phyloP scores from a whole-genome alignment of 2,888 invertebrate genomes.

The Euzetes globulus region DNA sequence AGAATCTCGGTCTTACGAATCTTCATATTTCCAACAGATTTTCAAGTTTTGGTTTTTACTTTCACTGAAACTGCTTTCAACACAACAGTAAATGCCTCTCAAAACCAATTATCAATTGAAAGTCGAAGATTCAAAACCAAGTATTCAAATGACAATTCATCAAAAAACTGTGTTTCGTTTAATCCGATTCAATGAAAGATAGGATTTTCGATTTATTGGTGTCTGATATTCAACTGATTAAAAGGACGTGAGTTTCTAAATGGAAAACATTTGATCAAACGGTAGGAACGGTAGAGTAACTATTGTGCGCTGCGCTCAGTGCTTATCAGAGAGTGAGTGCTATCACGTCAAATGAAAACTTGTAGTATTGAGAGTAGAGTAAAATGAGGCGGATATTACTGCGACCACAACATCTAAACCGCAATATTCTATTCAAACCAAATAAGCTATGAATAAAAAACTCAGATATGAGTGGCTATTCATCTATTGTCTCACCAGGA shows the following conservation, averaged over 20 bases:
- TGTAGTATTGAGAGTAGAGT: background rate
- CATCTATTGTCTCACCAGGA: no score
- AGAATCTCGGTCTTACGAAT: slow-evolving; percentile 17
- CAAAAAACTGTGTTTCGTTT: no score
- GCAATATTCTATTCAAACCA: background rate
- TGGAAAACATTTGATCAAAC: background rate
- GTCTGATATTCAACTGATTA: background rate
- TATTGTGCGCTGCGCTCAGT: slow-evolving; percentile 1
- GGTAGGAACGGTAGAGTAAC: background rate
- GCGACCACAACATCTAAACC: background rate
- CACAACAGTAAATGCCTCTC: background rate
- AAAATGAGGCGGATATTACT: slow-evolving; percentile 1
- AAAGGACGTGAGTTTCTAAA: background rate
- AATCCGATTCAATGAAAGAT: background rate
- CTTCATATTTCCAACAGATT: background rate
- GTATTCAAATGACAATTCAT: no score
- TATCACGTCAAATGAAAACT: background rate
- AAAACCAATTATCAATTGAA: no score
- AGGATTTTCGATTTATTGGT: background rate
- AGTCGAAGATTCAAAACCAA: no score
- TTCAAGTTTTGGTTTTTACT: background rate
- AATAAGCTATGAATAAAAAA: background rate
- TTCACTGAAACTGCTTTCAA: background rate
- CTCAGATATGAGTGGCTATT: background rate
- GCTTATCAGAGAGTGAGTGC: background rate